Evolutionary conservation across 2,888 invertebrate species (phyloP).

Genomic region (Heliconius sara): DNA sequence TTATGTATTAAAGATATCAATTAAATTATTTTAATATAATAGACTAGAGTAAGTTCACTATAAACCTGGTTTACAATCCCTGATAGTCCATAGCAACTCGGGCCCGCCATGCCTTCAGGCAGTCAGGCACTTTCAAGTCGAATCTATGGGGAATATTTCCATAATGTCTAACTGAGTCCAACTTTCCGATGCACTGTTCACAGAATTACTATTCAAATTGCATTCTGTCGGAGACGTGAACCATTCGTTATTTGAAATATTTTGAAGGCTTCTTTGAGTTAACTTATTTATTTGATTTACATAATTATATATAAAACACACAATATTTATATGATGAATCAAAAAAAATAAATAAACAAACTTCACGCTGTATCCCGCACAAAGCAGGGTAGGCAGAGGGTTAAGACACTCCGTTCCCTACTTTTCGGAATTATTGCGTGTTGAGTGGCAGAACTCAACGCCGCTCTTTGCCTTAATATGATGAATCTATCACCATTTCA

Average conservation of each 20-base stretch:
- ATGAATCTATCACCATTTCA: too few species aligned
- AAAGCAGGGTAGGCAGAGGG: too few species aligned
- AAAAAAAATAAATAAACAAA: too few species aligned
- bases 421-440: too few species aligned
- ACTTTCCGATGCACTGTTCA: constrained; percentile 54
- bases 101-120: constrained; percentile 50
- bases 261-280: constrained; percentile 3
- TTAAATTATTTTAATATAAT: not conserved
- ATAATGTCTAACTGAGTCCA: constrained; percentile 48
- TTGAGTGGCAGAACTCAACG: too few species aligned
- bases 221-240: constrained; percentile 40
- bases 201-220: constrained; percentile 45
- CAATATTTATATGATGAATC: not conserved
- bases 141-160: constrained; percentile 58
- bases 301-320: not conserved
- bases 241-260: constrained; percentile 34
- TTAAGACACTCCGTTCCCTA: too few species aligned
- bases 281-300: not conserved
- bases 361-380: too few species aligned
- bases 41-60: constrained; percentile 58
- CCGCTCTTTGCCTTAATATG: too few species aligned
- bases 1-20: not conserved
- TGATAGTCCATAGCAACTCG: constrained; percentile 57
- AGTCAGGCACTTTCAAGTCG: constrained; percentile 46
- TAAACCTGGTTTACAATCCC: constrained; percentile 73